Percentiles rank a stretch among this genome's conserved stretches.
Evolutionary conservation across 2,797 vertebrate genomes (phyloP).

Genomic region (Anguilla marmorata): DNA sequence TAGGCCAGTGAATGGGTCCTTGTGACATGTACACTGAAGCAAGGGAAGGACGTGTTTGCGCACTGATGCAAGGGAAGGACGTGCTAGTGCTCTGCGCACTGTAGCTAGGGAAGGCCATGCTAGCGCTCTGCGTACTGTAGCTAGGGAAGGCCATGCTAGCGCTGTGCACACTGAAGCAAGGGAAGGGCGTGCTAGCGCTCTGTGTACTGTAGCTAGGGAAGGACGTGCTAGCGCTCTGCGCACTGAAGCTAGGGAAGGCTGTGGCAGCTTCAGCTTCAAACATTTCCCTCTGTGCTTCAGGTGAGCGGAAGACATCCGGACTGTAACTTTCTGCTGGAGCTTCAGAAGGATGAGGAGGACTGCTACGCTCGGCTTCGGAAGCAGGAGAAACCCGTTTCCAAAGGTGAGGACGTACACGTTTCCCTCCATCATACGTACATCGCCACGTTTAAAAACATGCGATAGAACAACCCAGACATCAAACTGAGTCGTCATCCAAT

Average conservation of each 20-base stretch:
- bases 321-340: constrained; percentile 38
- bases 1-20: no score
- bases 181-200: not conserved
- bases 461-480: not conserved
- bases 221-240: not conserved
- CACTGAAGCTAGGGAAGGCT: not conserved
- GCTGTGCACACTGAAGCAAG: no score
- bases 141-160: no score
- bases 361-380: constrained; percentile 15
- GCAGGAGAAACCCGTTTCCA: not conserved
- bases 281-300: constrained; percentile 10
- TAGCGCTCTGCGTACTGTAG: not conserved
- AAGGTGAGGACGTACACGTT: not conserved
- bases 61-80: not conserved
- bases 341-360: constrained; percentile 35
- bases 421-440: not conserved
- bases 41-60: no score
- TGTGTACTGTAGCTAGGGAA: no score
- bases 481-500: not conserved
- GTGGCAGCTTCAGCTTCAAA: not conserved
- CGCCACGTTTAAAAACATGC: not conserved
- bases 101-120: not conserved
- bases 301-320: constrained; percentile 30
- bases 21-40: no score
- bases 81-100: not conserved